Percentiles rank a stretch among this genome's conserved stretches.
Evolutionary conservation across 1,140 invertebrate genomes (phyloP).

Genomic region (Steinernema feltiae): DNA sequence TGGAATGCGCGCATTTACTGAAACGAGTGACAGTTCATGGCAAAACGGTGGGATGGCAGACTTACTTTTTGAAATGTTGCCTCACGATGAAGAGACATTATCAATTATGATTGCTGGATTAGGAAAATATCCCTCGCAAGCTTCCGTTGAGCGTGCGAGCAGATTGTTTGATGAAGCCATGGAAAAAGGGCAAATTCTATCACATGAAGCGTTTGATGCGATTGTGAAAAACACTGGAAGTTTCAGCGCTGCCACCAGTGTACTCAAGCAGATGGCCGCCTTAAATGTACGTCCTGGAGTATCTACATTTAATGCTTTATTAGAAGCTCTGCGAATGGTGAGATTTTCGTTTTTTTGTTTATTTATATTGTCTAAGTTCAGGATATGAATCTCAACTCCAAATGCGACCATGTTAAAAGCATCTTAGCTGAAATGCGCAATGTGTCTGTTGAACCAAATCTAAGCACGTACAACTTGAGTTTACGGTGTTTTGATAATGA

Average conservation of each 20-base stretch:
- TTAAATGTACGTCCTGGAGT: conserved; percentile 2
- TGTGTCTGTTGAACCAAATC: background rate
- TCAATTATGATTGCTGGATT: conserved; percentile 26
- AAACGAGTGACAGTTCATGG: conserved; percentile 8
- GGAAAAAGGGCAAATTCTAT: conserved; percentile 15
- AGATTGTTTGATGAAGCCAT: conserved; percentile 18
- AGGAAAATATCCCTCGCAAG: conserved; percentile 19
- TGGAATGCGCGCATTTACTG: conserved; percentile 24
- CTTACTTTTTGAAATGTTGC: conserved; percentile 33
- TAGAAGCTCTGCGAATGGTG: background rate
- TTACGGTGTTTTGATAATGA: background rate
- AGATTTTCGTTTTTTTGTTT: background rate
- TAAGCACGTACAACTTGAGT: background rate
- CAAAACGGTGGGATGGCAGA: conserved; percentile 27
- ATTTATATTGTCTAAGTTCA: background rate
- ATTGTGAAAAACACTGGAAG: background rate
- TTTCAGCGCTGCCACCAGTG: background rate
- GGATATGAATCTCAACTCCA: background rate
- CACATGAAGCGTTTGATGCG: conserved; percentile 21
- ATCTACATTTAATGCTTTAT: conserved; percentile 20
- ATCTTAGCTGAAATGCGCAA: background rate
- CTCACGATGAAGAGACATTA: conserved; percentile 16
- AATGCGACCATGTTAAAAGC: background rate
- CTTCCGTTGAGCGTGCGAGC: conserved; percentile 17
- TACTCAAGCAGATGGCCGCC: conserved; percentile 17